Base-by-base conservation (phyloP, 2,888 invertebrate genomes). In the Netelia fuscicornis region DNA sequence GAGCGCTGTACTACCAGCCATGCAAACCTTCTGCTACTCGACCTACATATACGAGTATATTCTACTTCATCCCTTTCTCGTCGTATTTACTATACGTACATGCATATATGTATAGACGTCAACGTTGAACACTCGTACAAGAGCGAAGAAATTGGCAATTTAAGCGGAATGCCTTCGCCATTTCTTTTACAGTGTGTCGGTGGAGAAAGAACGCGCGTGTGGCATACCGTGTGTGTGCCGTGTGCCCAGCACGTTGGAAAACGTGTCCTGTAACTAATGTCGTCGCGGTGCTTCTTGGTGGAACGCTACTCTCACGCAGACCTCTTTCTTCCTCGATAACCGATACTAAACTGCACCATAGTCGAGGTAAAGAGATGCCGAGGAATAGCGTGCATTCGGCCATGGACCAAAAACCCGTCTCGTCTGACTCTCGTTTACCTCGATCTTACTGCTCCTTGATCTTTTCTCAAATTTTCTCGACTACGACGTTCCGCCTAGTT, bases 141-240 rank as follows among this genome's bases (percentile, higher is more conserved):
- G 84, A 87, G 71, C 83, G 84, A 86, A 88, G 87, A 86, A 87
- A 90, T 89, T 87, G 89, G 76, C 87, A 88, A 90, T 90, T 89
- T 87, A 82, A 86, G 78, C 79, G 87, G 84, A 87, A 86, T 86
- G 87, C 84, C 86, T 80, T 84, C 58, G 78, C 83, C 74, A 68
- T 85, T 85, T 80, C 60, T 80, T 83, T 62, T 44, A 42, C 60
- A 52, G 67, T 81, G 17, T 30, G 62, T 70, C 30, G 48, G 20
- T 60, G 17, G 75, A 44, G 67, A 6, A 37, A 37, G 37, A 37
- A 37, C 37, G 37, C 5, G 37, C 5, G 37, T 37, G 37, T 8
- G 37, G 37, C 37, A 75, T 68, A 77, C 17, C n/a, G 10, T 25
- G 65, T 67, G 37, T 44, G 56, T 56, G 13, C 44, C 25, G 11